A percentile compares a stretch with the other conserved stretches of the same genome.
Evolutionary conservation across 2,797 vertebrate species (phyloP).

Genomic region (Ficedula albicollis): DNA sequence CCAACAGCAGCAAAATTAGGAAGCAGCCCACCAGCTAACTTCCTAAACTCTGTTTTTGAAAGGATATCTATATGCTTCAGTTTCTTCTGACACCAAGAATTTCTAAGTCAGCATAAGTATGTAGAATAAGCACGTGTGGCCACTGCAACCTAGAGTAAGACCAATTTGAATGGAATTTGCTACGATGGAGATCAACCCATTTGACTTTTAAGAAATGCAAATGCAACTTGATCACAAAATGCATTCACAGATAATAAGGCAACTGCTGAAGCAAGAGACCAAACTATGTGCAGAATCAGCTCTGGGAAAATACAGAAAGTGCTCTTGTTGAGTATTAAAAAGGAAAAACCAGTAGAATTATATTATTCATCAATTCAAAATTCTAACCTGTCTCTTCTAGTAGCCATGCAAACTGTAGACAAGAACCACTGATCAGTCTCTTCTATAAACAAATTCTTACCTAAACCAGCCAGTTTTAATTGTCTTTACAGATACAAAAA

Average conservation of each 20-base stretch:
- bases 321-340: background rate
- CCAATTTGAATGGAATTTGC: background rate
- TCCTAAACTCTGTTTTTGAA: background rate
- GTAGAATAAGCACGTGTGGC: background rate
- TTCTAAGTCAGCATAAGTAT: background rate
- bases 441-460: background rate
- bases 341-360: background rate
- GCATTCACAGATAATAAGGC: background rate
- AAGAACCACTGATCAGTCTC: background rate
- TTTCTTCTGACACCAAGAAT: background rate
- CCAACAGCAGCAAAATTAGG: background rate
- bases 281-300: background rate
- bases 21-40: background rate
- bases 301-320: background rate
- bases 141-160: background rate
- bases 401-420: background rate
- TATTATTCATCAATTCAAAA: background rate
- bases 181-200: background rate
- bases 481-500: background rate
- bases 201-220: background rate
- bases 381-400: background rate
- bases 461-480: background rate
- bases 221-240: background rate
- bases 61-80: background rate
- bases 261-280: background rate